These are phyloP conservation scores for Microchrysa polita DNA, from an alignment of 2,888 invertebrate species.

Conservation along the genomic window DNA sequence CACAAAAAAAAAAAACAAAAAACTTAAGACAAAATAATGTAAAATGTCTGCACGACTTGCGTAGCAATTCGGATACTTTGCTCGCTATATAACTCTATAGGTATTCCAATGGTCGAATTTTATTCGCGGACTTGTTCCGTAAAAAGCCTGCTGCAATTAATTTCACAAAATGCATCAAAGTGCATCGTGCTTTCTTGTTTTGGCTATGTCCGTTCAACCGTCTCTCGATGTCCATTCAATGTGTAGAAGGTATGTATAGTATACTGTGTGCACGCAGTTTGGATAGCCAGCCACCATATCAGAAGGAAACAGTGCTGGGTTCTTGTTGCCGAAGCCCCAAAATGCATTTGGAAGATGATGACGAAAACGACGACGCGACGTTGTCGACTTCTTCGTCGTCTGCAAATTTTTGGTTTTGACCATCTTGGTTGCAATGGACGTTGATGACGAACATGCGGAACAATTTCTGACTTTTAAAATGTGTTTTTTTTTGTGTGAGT, in stretches of 20 bases:
- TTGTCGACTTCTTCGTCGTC: not conserved
- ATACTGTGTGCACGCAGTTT: no score
- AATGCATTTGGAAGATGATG: slow-evolving; percentile 34
- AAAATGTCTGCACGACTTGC: not conserved
- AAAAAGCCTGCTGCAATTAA: slow-evolving; percentile 35
- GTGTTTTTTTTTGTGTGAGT: no score
- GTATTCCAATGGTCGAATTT: not conserved
- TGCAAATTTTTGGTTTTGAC: not conserved
- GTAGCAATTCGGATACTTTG: not conserved
- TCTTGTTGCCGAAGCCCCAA: slow-evolving; percentile 26
- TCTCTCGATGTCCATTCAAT: no score
- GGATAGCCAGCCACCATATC: no score
- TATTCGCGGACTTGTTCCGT: not conserved
- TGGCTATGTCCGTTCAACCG: slow-evolving; percentile 4
- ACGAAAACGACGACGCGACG: not conserved
- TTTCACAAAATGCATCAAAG: slow-evolving; percentile 34
- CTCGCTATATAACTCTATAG: not conserved
- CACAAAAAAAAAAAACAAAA: not conserved
- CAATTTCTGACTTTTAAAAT: not conserved
- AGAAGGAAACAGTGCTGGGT: no score
- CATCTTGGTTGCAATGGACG: no score
- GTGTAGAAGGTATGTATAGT: no score
- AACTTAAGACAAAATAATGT: no score
- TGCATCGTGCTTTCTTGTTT: slow-evolving; percentile 21
- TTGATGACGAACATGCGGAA: not conserved